Evolutionary conservation across 2,797 vertebrate species (phyloP), one percentile per base, ranked within the genome.

Genomic region (Fistularia tabacaria): DNA sequence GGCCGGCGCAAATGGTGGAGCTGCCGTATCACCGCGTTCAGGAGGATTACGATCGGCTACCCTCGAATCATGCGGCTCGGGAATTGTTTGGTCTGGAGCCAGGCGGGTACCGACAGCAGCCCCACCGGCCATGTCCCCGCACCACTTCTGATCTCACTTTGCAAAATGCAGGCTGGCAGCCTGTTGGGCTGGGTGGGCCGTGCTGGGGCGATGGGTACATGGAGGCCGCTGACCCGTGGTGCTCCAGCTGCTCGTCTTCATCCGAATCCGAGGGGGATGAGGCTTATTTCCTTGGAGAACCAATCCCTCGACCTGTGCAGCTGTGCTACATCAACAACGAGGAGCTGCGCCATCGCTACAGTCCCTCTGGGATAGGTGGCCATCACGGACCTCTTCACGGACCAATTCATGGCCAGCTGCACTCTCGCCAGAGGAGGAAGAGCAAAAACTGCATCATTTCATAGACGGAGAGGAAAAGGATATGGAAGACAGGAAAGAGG

Each of bases 401-500:
- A 66, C 84, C 84, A 1, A 74, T 83, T 77, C 88, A 88, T 71
- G 93, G 93, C 80, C 95, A 95, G 85, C 76, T 97, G 82, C 95
- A 96, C 80, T 91, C 89, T 82, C 91, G 96, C 76, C 96, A 97
- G 82, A 91, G 95, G 76, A 94, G 96, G 71, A 99, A 99, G 92
- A 98, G 95, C 92, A 99, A 99, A 92, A 99, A 99, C 91, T 99
- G 97, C 69, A 93, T 93, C 57, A 95, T 98, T 85, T 97, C 95
- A 36, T 99, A 96, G 93, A 37, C n/a, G 9, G 8, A 12, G 5
- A 13, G 72, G 72, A 62, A 69, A 57, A 59, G 58, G 59, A 61
- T n/a, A 37, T 36, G 9, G 38, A 66, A 45, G 69, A 46, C 50
- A 75, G 71, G 57, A 65, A 67, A 37, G 66, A 59, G 76, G 59